Conservation (phyloP, 2,888 invertebrate genomes). For the Amiota mariae region DNA sequence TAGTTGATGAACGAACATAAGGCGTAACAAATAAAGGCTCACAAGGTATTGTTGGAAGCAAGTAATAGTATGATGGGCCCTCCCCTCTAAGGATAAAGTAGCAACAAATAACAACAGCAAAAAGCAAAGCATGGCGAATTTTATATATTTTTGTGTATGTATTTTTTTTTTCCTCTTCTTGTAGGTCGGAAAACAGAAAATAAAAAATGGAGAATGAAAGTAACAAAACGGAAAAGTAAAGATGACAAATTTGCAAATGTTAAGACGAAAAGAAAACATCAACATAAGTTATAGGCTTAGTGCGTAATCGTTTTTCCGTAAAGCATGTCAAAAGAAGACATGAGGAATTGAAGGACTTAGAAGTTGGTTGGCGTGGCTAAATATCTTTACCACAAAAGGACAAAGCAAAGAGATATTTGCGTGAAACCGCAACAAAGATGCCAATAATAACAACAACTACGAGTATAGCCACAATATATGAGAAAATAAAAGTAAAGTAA, state of each 20-base stretch:
- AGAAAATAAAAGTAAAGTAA: background rate
- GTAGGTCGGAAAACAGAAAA: constrained; percentile 23
- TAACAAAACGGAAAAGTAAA: constrained; percentile 51
- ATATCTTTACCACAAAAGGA: background rate
- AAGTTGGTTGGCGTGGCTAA: background rate
- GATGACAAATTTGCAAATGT: constrained; percentile 69
- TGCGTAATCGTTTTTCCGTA: constrained; percentile 63
- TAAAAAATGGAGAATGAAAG: background rate
- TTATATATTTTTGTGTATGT: too few species aligned
- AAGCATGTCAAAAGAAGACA: background rate
- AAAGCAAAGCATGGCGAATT: too few species aligned
- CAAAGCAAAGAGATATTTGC: constrained; percentile 14
- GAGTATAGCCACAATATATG: background rate
- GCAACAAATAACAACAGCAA: too few species aligned
- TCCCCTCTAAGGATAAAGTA: too few species aligned
- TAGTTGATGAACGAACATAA: constrained; percentile 42
- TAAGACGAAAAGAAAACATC: constrained; percentile 68
- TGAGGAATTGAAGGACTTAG: background rate
- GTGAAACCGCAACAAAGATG: constrained; percentile 7
- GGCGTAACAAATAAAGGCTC: too few species aligned
- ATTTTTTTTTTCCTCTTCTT: too few species aligned
- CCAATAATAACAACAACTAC: background rate
- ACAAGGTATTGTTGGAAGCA: background rate
- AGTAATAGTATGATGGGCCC: too few species aligned
- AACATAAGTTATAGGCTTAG: constrained; percentile 68